Conservation (phyloP, 2,888 invertebrate genomes). For the Phaedon cochleariae region DNA sequence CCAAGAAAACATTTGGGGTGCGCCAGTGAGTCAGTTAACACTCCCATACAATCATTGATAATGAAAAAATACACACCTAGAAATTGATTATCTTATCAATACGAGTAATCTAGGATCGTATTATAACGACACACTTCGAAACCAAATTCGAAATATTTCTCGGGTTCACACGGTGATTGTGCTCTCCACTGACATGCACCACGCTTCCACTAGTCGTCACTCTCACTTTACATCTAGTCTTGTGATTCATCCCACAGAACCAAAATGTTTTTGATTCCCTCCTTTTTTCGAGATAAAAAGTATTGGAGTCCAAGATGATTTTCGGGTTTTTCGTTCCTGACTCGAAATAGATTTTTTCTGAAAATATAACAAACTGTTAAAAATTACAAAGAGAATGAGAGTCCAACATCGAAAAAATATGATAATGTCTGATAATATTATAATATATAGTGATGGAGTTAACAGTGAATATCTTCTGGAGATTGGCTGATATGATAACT, state of each 20-base stretch:
- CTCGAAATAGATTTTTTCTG: slow-evolving; percentile 42
- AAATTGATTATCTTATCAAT: not conserved
- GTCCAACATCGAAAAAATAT: not conserved
- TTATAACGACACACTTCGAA: slow-evolving; percentile 43
- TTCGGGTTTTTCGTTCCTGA: slow-evolving; percentile 48
- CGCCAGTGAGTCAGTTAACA: too few relatives aligned
- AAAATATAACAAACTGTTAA: slow-evolving; percentile 21
- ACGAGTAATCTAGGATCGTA: not conserved
- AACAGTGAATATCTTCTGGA: too few relatives aligned
- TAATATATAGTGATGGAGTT: too few relatives aligned
- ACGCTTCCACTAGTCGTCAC: slow-evolving; percentile 36
- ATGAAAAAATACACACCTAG: not conserved
- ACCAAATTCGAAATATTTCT: slow-evolving; percentile 31
- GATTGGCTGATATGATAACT: too few relatives aligned
- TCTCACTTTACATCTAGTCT: slow-evolving; percentile 42
- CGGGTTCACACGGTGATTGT: slow-evolving; percentile 35
- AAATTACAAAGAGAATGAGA: not conserved
- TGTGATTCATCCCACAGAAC: slow-evolving; percentile 44
- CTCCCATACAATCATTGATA: too few relatives aligned
- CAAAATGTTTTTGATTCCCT: slow-evolving; percentile 40
- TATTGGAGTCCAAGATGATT: slow-evolving; percentile 44
- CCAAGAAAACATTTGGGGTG: too few relatives aligned
- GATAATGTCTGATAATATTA: too few relatives aligned
- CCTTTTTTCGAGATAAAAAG: slow-evolving; percentile 42
- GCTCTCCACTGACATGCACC: slow-evolving; percentile 36